Conservation (phyloP, 2,888 invertebrate genomes). For the Zonitis immaculata region DNA sequence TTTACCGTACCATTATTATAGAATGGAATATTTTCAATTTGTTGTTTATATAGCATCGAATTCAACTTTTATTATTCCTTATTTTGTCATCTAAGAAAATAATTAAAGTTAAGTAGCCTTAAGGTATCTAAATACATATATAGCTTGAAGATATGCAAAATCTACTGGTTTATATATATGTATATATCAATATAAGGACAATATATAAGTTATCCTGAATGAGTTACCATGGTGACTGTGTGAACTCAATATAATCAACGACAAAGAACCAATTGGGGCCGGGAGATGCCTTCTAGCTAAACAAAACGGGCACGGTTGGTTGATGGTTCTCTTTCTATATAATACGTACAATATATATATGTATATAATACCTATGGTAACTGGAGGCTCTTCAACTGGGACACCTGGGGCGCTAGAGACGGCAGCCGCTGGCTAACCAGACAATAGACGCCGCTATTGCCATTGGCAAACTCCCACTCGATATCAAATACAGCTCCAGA, state of each 20-base stretch:
- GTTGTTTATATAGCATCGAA: neutral
- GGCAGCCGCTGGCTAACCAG: constrained; percentile 29
- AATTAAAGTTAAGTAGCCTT: constrained; percentile 6
- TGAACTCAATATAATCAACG: constrained; percentile 42
- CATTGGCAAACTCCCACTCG: neutral
- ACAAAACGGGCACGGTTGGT: constrained; percentile 27
- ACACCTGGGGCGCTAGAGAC: constrained; percentile 38
- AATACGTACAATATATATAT: neutral
- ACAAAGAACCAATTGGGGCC: constrained; percentile 41
- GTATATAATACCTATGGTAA: constrained; percentile 11
- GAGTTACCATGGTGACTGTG: constrained; percentile 40
- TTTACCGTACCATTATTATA: neutral
- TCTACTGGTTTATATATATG: too few species aligned
- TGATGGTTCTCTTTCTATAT: neutral
- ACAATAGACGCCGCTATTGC: constrained; percentile 37
- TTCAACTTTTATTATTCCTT: neutral
- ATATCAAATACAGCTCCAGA: constrained; percentile 7
- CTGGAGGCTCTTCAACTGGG: constrained; percentile 30
- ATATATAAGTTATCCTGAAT: constrained; percentile 29
- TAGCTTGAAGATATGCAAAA: constrained; percentile 15
- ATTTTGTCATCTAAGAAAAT: constrained; percentile 10
- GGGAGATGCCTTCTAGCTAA: constrained; percentile 21
- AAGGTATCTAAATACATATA: neutral
- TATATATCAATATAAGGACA: constrained; percentile 20
- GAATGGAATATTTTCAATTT: neutral